Conservation (phyloP, 2,888 invertebrate species). For the Lepidochitona cinerea region DNA sequence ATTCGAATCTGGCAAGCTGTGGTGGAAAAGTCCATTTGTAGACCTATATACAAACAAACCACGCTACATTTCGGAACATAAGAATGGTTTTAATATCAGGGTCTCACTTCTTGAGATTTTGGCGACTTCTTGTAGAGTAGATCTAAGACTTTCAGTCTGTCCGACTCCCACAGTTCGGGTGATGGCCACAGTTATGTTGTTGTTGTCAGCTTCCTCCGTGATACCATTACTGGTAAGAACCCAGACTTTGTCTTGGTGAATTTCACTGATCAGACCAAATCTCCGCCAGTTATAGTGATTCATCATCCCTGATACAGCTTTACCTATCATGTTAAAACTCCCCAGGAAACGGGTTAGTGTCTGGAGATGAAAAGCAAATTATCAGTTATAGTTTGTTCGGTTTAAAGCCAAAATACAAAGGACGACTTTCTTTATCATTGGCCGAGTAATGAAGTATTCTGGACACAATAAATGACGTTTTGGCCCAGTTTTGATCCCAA, state of each 20-base stretch:
- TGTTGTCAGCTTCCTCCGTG: neutral
- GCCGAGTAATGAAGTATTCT: no score
- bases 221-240: conserved; percentile 29
- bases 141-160: conserved; percentile 8
- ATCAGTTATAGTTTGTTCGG: no score
- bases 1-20: no score
- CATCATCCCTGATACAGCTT: conserved; percentile 29
- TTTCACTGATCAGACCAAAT: conserved; percentile 33
- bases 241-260: conserved; percentile 37
- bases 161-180: conserved; percentile 6
- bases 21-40: no score
- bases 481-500: no score
- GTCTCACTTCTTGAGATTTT: conserved; percentile 30
- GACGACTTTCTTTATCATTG: no score
- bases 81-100: neutral
- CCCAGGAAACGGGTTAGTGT: conserved; percentile 42
- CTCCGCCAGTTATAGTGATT: conserved; percentile 26
- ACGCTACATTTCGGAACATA: no score
- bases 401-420: conserved; percentile 4
- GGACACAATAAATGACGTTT: no score
- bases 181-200: conserved; percentile 24
- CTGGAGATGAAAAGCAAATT: no score
- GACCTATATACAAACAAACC: no score
- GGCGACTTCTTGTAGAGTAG: conserved; percentile 21
- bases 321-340: conserved; percentile 42